Percentiles rank a stretch among this genome's conserved stretches.
Conservation (phyloP, 2,797 vertebrate genomes). For the Chloroceryle inda region DNA sequence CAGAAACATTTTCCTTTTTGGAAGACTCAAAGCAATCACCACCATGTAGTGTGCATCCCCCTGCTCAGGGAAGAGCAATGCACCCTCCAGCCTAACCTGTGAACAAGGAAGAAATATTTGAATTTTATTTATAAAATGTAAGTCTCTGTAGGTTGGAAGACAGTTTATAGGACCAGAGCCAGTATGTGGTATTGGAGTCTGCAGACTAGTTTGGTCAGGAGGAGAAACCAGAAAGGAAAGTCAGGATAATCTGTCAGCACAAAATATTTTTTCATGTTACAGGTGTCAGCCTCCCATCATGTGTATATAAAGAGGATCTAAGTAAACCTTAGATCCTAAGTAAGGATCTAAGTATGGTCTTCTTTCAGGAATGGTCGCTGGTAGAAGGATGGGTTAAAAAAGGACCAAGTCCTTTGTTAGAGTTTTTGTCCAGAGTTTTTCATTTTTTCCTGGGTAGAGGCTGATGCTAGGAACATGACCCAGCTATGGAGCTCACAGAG, state of each 20-base stretch:
- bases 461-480: background rate
- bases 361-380: background rate
- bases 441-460: background rate
- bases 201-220: background rate
- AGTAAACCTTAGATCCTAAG: background rate
- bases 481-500: background rate
- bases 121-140: background rate
- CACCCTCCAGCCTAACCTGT: background rate
- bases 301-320: background rate
- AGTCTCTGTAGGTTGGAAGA: background rate
- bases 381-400: background rate
- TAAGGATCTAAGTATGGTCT: too few relatives aligned
- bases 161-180: background rate
- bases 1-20: background rate
- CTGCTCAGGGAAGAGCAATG: background rate
- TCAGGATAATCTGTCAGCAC: background rate
- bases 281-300: background rate
- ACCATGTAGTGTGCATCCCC: too few relatives aligned
- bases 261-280: background rate
- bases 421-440: background rate
- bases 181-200: background rate
- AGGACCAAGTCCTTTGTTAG: background rate
- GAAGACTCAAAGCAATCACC: background rate
- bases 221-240: background rate
- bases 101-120: background rate